Evolutionary conservation across 2,113 vertebrate genomes (phyloP).

Genomic region (Misgurnus mizolepis): DNA sequence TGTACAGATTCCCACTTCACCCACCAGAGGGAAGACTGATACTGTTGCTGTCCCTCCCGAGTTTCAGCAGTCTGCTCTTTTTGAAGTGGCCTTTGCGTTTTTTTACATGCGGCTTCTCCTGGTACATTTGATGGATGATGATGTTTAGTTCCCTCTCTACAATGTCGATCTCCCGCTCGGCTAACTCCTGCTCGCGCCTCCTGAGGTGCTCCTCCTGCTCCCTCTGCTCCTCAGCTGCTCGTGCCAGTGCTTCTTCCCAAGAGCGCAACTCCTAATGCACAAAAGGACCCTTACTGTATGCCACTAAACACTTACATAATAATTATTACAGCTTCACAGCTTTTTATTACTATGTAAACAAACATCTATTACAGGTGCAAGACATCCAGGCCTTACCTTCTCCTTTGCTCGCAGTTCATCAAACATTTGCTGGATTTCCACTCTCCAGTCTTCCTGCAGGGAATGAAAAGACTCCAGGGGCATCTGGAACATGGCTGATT

Average conservation of each 20-base stretch:
- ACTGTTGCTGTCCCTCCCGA: slow-evolving; percentile 82
- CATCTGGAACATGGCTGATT: slow-evolving; percentile 91
- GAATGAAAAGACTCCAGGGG: slow-evolving; percentile 91
- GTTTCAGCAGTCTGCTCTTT: slow-evolving; percentile 82
- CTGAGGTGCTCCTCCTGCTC: slow-evolving; percentile 86
- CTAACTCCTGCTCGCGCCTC: slow-evolving; percentile 86
- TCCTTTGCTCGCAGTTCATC: slow-evolving; percentile 88
- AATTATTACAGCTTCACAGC: too few species aligned
- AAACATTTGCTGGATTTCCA: slow-evolving; percentile 92
- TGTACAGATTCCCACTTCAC: slow-evolving; percentile 56
- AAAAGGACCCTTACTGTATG: not conserved
- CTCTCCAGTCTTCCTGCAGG: slow-evolving; percentile 88
- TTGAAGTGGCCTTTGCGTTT: slow-evolving; percentile 90
- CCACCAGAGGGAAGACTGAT: slow-evolving; percentile 92
- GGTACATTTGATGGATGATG: slow-evolving; percentile 91
- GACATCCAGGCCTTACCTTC: slow-evolving; percentile 72
- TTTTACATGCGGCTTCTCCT: slow-evolving; percentile 86
- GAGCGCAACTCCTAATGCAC: slow-evolving; percentile 84
- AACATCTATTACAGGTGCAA: too few species aligned
- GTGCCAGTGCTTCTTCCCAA: slow-evolving; percentile 86
- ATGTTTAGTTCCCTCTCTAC: slow-evolving; percentile 90
- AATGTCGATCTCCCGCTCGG: slow-evolving; percentile 88
- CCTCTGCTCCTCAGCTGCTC: slow-evolving; percentile 85
- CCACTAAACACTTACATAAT: not conserved
- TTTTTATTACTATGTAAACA: too few species aligned